These are phyloP conservation scores for Lanius ludovicianus DNA, from an alignment of 2,113 vertebrate genomes.

Conservation along the genomic window DNA sequence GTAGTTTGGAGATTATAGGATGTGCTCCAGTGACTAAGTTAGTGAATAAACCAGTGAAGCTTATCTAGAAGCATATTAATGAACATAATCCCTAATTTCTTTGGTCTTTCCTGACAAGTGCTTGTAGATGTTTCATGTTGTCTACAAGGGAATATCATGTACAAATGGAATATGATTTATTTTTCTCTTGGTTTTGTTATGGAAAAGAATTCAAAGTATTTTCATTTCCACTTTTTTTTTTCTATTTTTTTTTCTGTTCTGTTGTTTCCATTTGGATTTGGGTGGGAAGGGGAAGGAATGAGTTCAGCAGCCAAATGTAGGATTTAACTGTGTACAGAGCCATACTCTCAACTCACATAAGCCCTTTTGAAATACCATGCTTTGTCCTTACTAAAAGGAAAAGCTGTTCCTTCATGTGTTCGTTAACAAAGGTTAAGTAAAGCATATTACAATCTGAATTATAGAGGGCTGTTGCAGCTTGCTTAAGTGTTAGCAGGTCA, in stretches of 20 bases:
- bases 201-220: background rate
- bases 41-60: background rate
- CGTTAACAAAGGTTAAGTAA: slow-evolving; percentile 61
- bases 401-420: slow-evolving; percentile 48
- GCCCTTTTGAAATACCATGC: slow-evolving; percentile 40
- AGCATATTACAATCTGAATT: slow-evolving; percentile 54
- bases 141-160: background rate
- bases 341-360: slow-evolving; percentile 19
- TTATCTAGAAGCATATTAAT: background rate
- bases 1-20: background rate
- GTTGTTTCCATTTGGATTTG: background rate
- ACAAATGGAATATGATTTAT: background rate
- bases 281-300: background rate
- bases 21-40: background rate
- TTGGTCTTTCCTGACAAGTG: background rate
- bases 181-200: background rate
- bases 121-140: background rate
- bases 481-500: slow-evolving; percentile 48
- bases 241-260: background rate
- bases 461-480: slow-evolving; percentile 17
- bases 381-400: slow-evolving; percentile 49
- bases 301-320: background rate
- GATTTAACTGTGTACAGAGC: slow-evolving; percentile 24
- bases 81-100: background rate
- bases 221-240: background rate